Evolutionary conservation across 2,888 invertebrate species (phyloP), one percentile per base, ranked within the genome.

Genomic region (Cerceris ruficornis): DNA sequence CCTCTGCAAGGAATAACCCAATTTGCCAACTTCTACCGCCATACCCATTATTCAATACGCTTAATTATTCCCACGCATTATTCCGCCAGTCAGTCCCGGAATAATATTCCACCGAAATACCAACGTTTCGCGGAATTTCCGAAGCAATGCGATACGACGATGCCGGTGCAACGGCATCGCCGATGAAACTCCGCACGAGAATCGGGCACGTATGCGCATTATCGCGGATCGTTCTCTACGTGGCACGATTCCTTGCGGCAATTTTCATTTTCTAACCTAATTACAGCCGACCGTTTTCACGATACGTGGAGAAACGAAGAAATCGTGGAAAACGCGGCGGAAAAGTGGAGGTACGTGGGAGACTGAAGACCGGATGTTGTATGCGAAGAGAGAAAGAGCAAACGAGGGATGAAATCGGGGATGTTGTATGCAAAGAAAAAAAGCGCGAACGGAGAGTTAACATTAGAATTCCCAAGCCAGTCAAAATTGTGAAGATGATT

Each of bases 21-120:
- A 62, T 62, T 46, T 54, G 11, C 54, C 2, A 42, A 14, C 62
- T 49, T 6, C 46, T 28, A 1, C 17, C 65, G 50, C 62, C 68
- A 55, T 64, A 15, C 1, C 17, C 69, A 61, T 70, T 71, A 55
- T 61, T 65, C 71, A 11, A 76, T 55, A 42, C 66, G 41, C 42
- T 70, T 78, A 67, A 76, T 76, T 71, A 68, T 71, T 68, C 67
- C 41, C n/a, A 49, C 14, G 42, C 57, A 76, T 65, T 78, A 60
- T 50, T 50, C 77, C 9, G 55, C 14, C 60, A 71, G 71, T 76
- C 65, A 57, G 64, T 54, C 59, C 41, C 39, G 62, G 39, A 41
- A 64, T 61, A 59, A 68, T 55, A 70, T 59, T 55, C 49, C 49
- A 14, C 46, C 39, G 43, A 61, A 65, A 61, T 55, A 67, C 46